Percentiles rank a stretch among this genome's conserved stretches.
phyloP scores from a whole-genome alignment of 1,140 invertebrate genomes.

The Drosophila azteca region DNA sequence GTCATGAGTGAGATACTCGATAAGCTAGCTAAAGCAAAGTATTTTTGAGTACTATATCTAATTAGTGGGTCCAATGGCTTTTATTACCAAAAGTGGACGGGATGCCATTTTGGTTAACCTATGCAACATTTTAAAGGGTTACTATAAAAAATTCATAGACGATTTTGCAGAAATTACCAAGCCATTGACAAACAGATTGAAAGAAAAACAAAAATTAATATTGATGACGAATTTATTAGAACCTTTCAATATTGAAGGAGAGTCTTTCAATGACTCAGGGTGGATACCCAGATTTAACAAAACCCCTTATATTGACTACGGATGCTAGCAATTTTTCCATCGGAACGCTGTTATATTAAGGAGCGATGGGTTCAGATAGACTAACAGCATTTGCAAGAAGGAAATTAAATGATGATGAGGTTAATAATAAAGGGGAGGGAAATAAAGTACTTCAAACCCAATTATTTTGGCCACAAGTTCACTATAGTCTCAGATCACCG shows the following conservation, averaged over 20 bases:
- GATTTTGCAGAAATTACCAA: slow-evolving; percentile 54
- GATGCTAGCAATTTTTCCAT: slow-evolving; percentile 42
- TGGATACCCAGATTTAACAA: slow-evolving; percentile 50
- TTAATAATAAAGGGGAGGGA: slow-evolving; percentile 12
- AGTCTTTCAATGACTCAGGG: slow-evolving; percentile 36
- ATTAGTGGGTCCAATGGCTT: too few species aligned
- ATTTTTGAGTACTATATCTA: too few species aligned
- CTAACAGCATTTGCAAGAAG: slow-evolving; percentile 37
- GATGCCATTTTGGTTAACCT: too few species aligned
- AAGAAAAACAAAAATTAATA: slow-evolving; percentile 29
- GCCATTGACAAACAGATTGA: slow-evolving; percentile 34
- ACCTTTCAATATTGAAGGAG: slow-evolving; percentile 42
- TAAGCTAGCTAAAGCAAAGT: too few species aligned
- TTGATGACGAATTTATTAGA: slow-evolving; percentile 11
- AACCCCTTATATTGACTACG: slow-evolving; percentile 39
- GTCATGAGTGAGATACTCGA: too few species aligned
- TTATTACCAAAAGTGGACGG: too few species aligned
- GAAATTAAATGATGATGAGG: slow-evolving; percentile 5
- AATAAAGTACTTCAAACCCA: slow-evolving; percentile 15
- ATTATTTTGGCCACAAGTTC: slow-evolving; percentile 20
- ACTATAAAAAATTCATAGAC: slow-evolving; percentile 46
- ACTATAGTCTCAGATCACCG: slow-evolving; percentile 24
- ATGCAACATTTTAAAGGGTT: too few species aligned
- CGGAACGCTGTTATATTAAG: slow-evolving; percentile 41
- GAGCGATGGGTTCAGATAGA: slow-evolving; percentile 34